Conservation (phyloP, 2,797 vertebrate species). For the Poeciliopsis gracilis region DNA sequence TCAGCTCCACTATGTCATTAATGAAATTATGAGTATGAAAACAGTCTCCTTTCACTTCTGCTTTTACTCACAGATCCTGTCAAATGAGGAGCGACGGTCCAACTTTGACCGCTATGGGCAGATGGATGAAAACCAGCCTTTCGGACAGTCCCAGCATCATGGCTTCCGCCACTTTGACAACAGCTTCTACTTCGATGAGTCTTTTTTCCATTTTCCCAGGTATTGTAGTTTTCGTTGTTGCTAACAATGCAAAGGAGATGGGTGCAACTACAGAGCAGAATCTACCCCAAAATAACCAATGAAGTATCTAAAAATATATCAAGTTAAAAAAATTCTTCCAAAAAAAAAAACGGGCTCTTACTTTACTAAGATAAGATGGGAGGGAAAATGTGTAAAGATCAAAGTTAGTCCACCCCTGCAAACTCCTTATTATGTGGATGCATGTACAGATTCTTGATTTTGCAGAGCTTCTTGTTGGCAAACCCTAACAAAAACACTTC, state of each 20-base stretch:
- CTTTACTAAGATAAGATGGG: not conserved
- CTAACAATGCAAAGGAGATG: not conserved
- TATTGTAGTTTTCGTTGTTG: slow-evolving; percentile 14
- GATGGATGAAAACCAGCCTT: slow-evolving; percentile 88
- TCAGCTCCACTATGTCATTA: slow-evolving; percentile 1
- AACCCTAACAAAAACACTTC: not conserved
- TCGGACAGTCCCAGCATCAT: slow-evolving; percentile 83
- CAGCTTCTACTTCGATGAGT: slow-evolving; percentile 95
- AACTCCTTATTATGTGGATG: not conserved
- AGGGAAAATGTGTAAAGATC: not conserved
- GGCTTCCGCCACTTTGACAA: slow-evolving; percentile 90
- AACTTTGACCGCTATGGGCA: slow-evolving; percentile 93
- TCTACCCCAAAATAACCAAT: not conserved
- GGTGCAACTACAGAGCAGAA: not conserved
- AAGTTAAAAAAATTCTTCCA: not conserved
- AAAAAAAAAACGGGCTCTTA: not conserved
- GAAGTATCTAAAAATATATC: not conserved
- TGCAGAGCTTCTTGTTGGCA: not conserved
- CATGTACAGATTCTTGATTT: not conserved
- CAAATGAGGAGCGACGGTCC: slow-evolving; percentile 90
- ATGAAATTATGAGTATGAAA: not conserved
- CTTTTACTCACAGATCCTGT: slow-evolving; percentile 82
- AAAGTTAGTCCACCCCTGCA: not conserved
- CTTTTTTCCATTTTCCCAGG: slow-evolving; percentile 92
- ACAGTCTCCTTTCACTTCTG: not conserved